phyloP scores from a whole-genome alignment of 2,797 vertebrate species.

The Sebastes matsubarae region DNA sequence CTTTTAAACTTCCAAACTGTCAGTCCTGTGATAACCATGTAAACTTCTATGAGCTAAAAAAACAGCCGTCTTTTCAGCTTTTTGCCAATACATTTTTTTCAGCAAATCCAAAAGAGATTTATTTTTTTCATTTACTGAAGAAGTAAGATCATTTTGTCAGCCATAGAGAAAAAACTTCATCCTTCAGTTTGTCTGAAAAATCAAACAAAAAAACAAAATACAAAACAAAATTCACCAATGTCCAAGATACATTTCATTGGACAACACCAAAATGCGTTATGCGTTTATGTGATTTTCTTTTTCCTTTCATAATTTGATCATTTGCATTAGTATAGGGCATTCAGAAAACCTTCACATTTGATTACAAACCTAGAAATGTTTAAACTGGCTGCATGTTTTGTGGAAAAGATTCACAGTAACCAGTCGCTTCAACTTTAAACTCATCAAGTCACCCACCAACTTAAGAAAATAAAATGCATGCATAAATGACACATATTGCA shows the following conservation, averaged over 20 bases:
- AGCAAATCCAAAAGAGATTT: not conserved
- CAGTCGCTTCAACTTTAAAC: no score
- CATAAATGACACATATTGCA: not conserved
- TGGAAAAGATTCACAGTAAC: no score
- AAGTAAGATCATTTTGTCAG: not conserved
- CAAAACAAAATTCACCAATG: no score
- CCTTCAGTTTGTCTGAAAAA: not conserved
- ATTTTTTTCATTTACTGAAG: not conserved
- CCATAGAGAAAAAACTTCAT: not conserved
- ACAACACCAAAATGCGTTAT: not conserved
- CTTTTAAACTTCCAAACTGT: not conserved
- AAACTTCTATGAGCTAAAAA: no score
- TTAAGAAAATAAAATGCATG: not conserved
- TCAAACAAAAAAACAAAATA: no score
- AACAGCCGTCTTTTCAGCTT: not conserved
- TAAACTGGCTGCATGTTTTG: no score
- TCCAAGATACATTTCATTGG: no score
- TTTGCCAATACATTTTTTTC: not conserved
- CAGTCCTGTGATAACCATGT: no score
- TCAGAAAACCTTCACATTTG: not conserved
- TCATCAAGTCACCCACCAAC: not conserved
- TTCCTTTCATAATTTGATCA: no score
- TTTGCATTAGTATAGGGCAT: not conserved
- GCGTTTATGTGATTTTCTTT: no score
- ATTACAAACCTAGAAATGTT: fast-evolving